phyloP scores from a whole-genome alignment of 1,140 invertebrate genomes.

The Cotesia glomerata region DNA sequence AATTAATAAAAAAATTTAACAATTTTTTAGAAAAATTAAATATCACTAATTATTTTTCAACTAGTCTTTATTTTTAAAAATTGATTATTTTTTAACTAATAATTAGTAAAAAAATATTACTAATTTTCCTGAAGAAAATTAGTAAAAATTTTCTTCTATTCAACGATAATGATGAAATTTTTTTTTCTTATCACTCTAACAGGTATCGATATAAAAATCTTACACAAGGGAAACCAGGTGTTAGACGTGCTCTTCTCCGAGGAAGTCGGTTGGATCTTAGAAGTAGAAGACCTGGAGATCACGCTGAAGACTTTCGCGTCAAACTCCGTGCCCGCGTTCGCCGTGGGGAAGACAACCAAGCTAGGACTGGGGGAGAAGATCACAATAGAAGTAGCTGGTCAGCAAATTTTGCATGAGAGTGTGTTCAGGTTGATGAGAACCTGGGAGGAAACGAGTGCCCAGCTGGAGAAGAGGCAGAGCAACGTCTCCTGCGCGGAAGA shows the following conservation, averaged over 20 bases:
- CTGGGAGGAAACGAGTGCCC: slow-evolving; percentile 97
- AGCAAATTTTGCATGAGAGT: slow-evolving; percentile 68
- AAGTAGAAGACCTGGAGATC: slow-evolving; percentile 71
- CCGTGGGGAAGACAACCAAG: slow-evolving; percentile 74
- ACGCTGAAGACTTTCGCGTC: slow-evolving; percentile 69
- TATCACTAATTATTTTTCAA: too few species aligned
- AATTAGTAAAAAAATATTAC: too few species aligned
- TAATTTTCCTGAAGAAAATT: too few species aligned
- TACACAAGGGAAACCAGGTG: slow-evolving; percentile 63
- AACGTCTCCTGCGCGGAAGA: slow-evolving; percentile 78
- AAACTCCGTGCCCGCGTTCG: slow-evolving; percentile 68
- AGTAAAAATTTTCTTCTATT: too few species aligned
- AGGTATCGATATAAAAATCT: slow-evolving; percentile 70
- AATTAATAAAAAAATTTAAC: too few species aligned
- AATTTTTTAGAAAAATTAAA: too few species aligned
- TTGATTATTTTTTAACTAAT: too few species aligned
- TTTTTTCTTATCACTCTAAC: too few species aligned
- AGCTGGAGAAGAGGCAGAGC: slow-evolving; percentile 84
- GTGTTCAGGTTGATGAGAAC: slow-evolving; percentile 75
- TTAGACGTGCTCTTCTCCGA: slow-evolving; percentile 85
- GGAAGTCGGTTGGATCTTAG: slow-evolving; percentile 91
- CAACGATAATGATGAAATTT: too few species aligned
- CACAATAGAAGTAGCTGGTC: slow-evolving; percentile 68
- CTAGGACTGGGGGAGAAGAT: slow-evolving; percentile 73
- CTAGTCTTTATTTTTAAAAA: too few species aligned